These are phyloP conservation scores for Acropternis orthonyx DNA, from an alignment of 2,797 vertebrate genomes.

Conservation along the genomic window DNA sequence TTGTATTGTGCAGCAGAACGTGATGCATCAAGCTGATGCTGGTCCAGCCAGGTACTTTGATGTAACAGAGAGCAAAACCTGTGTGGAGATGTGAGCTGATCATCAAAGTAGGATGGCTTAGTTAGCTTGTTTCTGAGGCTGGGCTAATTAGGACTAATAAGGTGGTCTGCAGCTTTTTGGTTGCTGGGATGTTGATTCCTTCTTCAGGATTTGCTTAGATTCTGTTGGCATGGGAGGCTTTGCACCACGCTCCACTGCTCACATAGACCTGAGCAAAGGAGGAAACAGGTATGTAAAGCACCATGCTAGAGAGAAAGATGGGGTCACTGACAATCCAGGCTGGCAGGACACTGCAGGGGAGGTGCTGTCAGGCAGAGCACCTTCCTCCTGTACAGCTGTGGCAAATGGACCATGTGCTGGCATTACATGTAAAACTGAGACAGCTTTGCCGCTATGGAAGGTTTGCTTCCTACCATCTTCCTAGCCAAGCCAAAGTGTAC, in stretches of 20 bases:
- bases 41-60: neutral
- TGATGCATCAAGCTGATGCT: neutral
- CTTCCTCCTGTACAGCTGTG: neutral
- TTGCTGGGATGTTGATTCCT: neutral
- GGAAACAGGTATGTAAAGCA: neutral
- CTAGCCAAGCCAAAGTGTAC: neutral
- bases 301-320: neutral
- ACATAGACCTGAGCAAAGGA: neutral
- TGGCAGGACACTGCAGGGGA: neutral
- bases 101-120: neutral
- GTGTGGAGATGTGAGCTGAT: neutral
- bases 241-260: neutral
- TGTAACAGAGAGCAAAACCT: neutral
- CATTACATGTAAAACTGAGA: neutral
- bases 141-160: neutral
- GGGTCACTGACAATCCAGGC: neutral
- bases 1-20: neutral
- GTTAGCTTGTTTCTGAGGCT: neutral
- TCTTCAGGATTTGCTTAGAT: neutral
- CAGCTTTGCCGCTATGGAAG: neutral
- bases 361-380: neutral
- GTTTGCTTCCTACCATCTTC: neutral
- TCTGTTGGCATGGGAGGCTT: neutral
- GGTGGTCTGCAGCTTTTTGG: neutral
- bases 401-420: accelerated